Conservation (phyloP, 1,140 invertebrate species). For the Onthophagus taurus region DNA sequence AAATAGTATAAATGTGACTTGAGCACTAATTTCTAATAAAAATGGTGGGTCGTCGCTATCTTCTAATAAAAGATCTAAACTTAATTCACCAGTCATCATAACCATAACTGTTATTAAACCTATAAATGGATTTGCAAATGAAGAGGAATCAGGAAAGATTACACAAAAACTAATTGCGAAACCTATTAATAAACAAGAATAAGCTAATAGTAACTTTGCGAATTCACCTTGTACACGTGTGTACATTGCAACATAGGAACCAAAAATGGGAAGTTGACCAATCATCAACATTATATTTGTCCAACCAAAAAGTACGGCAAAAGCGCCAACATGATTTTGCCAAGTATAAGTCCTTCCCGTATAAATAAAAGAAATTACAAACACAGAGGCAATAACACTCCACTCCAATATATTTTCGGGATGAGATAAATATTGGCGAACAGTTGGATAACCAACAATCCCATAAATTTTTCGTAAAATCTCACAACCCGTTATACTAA, state of each 20-base stretch:
- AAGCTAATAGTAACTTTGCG: slow-evolving; percentile 70
- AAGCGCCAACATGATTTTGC: slow-evolving; percentile 74
- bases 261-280: slow-evolving; percentile 73
- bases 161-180: slow-evolving; percentile 82
- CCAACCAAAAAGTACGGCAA: slow-evolving; percentile 75
- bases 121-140: slow-evolving; percentile 68
- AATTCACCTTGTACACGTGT: slow-evolving; percentile 77
- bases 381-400: slow-evolving; percentile 73
- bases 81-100: slow-evolving; percentile 84
- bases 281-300: slow-evolving; percentile 82
- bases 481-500: slow-evolving; percentile 63
- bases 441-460: slow-evolving; percentile 63
- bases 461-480: slow-evolving; percentile 67
- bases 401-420: slow-evolving; percentile 77
- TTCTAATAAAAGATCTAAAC: slow-evolving; percentile 57
- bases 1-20: slow-evolving; percentile 64
- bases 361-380: slow-evolving; percentile 69
- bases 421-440: slow-evolving; percentile 68
- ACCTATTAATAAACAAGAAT: slow-evolving; percentile 72
- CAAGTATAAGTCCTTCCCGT: slow-evolving; percentile 66
- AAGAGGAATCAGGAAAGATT: slow-evolving; percentile 68
- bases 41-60: slow-evolving; percentile 51
- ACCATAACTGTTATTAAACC: slow-evolving; percentile 73
- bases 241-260: slow-evolving; percentile 81
- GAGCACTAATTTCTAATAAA: slow-evolving; percentile 56